Evolutionary conservation across 2,113 vertebrate genomes (phyloP), one percentile per base, ranked within the genome.

Genomic region (Chauna torquata): DNA sequence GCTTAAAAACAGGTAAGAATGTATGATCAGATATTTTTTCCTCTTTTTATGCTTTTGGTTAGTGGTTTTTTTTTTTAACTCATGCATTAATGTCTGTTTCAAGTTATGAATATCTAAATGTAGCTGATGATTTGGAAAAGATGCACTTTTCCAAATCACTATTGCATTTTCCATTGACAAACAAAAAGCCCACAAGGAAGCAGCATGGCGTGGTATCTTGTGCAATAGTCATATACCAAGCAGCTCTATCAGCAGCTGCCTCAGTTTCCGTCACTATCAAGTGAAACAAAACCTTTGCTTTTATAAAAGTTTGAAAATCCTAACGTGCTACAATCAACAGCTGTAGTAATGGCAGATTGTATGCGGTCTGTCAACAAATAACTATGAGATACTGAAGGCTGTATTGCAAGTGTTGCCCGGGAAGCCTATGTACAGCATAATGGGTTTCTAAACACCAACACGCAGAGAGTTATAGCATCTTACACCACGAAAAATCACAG

Each of bases 321-420:
- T 45, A 1, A 47, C 45, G 54, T 57, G 50, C 71, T 90, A 76
- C 78, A 93, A 85, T 42, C 49, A 77, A 75, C 85, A 96, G 45
- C 34, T 84, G 69, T 45, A 78, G 82, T 74, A 95, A 85, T 32
- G 54, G 90, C 83, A 94, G 93, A 78, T 90, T 75, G 36, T 45
- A 4, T 44, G 86, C 65, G 65, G 42, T 83, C 94, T 96, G 83
- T 95, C 86, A 86, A 96, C 93, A 55, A 92, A 44, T 82, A 47
- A 84, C 93, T 96, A 70, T 78, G 36, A 52, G 54, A 72, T 84
- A 77, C 69, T 68, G 95, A 81, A 92, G 79, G 34, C 68, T 93
- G n/a, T 66, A 65, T n/a, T 85, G 36, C 72, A 94, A 62, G 28
- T 92, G 92, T 95, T 97, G 85, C 96, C 90, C 94, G 85, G 85